Evolutionary conservation across 2,113 vertebrate genomes (phyloP).

Genomic region (Tylochromis polylepis): DNA sequence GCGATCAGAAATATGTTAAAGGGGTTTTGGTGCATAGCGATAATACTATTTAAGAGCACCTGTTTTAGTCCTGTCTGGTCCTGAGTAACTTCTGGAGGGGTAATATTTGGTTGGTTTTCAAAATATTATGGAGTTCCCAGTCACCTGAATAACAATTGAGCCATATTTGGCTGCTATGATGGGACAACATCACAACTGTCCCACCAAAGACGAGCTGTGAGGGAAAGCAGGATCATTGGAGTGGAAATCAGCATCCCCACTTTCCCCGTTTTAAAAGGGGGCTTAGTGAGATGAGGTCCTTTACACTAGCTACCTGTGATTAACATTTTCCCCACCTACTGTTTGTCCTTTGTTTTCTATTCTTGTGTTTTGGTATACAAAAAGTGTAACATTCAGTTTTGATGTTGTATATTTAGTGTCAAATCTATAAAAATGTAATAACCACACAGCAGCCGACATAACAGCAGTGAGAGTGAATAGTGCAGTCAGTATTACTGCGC

Average conservation of each 20-base stretch:
- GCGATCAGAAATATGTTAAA: rapidly evolving
- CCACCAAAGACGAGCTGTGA: not conserved
- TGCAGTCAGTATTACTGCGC: not conserved
- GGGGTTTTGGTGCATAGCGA: not conserved
- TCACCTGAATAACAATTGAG: not conserved
- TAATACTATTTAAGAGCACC: not conserved
- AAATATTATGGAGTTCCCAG: too few relatives aligned
- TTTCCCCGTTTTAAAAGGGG: too few relatives aligned
- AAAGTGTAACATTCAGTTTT: not conserved
- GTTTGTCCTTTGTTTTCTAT: not conserved
- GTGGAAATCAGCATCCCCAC: not conserved
- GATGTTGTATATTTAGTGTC: not conserved
- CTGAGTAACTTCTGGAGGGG: not conserved
- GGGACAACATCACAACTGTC: not conserved
- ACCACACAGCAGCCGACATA: not conserved
- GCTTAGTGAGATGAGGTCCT: not conserved
- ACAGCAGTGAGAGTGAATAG: not conserved
- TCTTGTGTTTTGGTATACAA: not conserved
- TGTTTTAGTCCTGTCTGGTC: not conserved
- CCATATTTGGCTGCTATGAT: not conserved
- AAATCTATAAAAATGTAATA: rapidly evolving
- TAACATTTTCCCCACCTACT: not conserved
- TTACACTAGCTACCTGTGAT: not conserved
- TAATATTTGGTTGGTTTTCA: too few relatives aligned
- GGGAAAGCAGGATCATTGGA: not conserved